Base-by-base conservation (phyloP, 2,888 invertebrate genomes). In the Cephus sareptanus region DNA sequence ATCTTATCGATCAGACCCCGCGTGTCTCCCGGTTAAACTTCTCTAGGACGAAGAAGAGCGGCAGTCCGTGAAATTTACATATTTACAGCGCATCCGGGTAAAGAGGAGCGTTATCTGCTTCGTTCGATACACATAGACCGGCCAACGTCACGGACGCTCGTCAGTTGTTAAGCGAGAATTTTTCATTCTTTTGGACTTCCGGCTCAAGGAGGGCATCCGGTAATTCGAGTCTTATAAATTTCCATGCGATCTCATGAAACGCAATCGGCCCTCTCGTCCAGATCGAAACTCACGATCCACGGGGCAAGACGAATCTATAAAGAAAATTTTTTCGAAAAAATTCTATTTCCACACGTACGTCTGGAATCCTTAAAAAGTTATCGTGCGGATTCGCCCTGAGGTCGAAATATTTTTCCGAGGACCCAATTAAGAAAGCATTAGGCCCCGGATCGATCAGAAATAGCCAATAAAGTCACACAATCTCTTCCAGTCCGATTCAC, bases 401-500 rank as follows among this genome's bases (percentile, higher is more conserved):
- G 1, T 56, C 56, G 23, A 56, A 23, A 56, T 23, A 56, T 56
- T 74, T 81, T 78, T 35, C 0, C 77, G 71, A 71, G 71, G 71
- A 34, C 31, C 79, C 83, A 85, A 86, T 86, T 83, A 81, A 78
- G 70, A 79, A 80, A 79, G 82, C 82, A 81, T 82, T 79, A 79
- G 77, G 77, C 75, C 11, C 71, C 76, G 77, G 77, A 80, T 79
- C 82, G 79, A 77, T 68, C 30, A 34, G 78, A 35, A 75, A 70
- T 80, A 81, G 83, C 83, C 86, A 87, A 86, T 87, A 87, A 87
- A 87, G 85, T 87, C 87, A 83, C 83, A 83, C 85, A 83, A 86
- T 86, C 85, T 81, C 83, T 86, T 86, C 85, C 84, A 83, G 83
- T 78, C 83, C 84, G 84, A 83, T 82, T 84, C 80, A 81, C 69